Base-by-base conservation (phyloP, 2,888 invertebrate genomes). In the Mamestra brassicae region DNA sequence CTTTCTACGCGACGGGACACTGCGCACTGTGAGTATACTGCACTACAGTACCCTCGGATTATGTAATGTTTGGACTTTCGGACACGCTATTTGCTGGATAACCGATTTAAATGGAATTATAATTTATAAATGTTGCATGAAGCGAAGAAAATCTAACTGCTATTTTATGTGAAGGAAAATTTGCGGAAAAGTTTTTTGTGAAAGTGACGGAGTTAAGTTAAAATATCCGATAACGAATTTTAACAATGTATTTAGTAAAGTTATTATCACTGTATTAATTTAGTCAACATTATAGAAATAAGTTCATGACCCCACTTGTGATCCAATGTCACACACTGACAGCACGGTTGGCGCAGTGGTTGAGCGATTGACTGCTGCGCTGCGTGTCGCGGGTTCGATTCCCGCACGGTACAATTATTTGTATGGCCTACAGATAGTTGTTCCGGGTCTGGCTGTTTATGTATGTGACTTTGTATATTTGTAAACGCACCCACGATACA, bases 1-100 rank as follows among this genome's bases (percentile, higher is more conserved):
- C 96, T 95, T 95, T 96, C 96, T 93, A 94, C 92, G 89, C 87
- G 89, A 89, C 93, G 94, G 94, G 94, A 94, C 93, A 92, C 90
- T 89, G 88, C 89, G 86, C 85, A 91, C 92, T 94, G 95, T 96
- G 89, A 95, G 95, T 92, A 84, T 84, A 81, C 85, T 86, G 80
- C 57, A 54, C 78, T 74, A 54, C 78, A 85, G 89, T 88, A 86
- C 81, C 85, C 85, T 78, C 74, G 68, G 60, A 75, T 89, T 90
- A 89, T 86, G 85, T 89, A 88, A 90, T 81, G 67, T 78, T 84
- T 77, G 65, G 10, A 69, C 65, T 81, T 63, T 71, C 71, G 60
- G 85, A 65, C 66, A 62, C 73, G 57, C 61, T 76, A 55, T 67
- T 62, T 50, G 50, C 52, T 54, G 36, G 58, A 67, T 65, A 63